Percentiles rank a stretch among this genome's conserved stretches.
Conservation (phyloP, 2,113 vertebrate genomes). For the Anser brachyrhynchus region DNA sequence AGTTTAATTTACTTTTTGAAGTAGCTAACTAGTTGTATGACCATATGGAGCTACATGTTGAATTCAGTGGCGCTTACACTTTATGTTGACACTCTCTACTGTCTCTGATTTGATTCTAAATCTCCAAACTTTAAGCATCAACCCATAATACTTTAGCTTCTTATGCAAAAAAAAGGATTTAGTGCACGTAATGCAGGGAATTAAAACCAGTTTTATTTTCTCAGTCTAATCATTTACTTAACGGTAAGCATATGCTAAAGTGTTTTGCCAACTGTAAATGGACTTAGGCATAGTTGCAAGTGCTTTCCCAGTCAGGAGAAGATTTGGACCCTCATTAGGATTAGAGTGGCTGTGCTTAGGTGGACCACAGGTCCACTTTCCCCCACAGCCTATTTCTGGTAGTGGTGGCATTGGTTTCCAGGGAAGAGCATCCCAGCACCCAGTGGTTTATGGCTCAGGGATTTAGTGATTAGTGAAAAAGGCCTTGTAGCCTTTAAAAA, state of each 20-base stretch:
- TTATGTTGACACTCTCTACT: not conserved
- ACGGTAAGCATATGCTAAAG: not conserved
- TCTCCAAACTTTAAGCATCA: not conserved
- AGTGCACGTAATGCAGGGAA: not conserved
- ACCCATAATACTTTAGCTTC: not conserved
- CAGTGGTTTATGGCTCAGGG: not conserved
- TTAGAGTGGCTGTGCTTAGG: not conserved
- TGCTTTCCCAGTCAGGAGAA: not conserved
- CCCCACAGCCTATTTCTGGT: not conserved
- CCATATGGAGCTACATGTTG: not conserved
- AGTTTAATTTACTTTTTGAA: not conserved
- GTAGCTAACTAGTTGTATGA: not conserved
- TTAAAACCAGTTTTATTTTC: not conserved
- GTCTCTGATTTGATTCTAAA: not conserved
- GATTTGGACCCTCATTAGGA: not conserved
- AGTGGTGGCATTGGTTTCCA: not conserved
- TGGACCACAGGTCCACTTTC: not conserved
- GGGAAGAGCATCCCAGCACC: not conserved
- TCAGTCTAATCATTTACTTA: not conserved
- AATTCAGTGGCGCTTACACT: not conserved
- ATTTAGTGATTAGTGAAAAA: not conserved
- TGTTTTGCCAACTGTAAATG: not conserved
- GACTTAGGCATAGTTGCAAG: not conserved
- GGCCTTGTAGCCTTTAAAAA: not conserved
- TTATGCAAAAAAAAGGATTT: not conserved